phyloP scores from a whole-genome alignment of 1,140 invertebrate genomes.

The Procambarus clarkii region DNA sequence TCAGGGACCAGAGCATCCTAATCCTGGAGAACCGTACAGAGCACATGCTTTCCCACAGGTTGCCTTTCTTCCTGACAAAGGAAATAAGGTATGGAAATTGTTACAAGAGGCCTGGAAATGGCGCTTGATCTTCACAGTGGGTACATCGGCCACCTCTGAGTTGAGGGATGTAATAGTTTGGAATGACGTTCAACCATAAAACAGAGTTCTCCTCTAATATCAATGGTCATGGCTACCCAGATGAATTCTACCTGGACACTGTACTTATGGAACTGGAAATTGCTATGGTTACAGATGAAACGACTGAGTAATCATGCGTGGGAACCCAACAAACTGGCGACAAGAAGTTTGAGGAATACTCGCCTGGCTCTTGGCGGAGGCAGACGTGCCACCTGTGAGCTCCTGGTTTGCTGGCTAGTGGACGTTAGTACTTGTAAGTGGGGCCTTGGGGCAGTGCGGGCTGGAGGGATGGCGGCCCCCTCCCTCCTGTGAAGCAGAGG shows the following conservation, averaged over 20 bases:
- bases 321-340: too few relatives aligned
- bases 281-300: conserved; percentile 74
- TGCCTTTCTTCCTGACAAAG: conserved; percentile 10
- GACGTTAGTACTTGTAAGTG: too few relatives aligned
- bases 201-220: conserved; percentile 76
- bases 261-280: conserved; percentile 76
- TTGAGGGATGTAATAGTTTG: conserved; percentile 78
- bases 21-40: conserved; percentile 86
- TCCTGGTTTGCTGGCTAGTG: too few relatives aligned
- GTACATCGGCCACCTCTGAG: conserved; percentile 75
- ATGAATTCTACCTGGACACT: conserved; percentile 77
- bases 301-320: not conserved
- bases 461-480: too few relatives aligned
- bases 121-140: conserved; percentile 78
- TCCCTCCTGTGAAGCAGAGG: too few relatives aligned
- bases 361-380: too few relatives aligned
- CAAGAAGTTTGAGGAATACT: too few relatives aligned
- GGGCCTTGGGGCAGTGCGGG: too few relatives aligned
- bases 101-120: conserved; percentile 78
- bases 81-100: conserved; percentile 75
- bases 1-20: conserved; percentile 87
- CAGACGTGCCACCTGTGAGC: too few relatives aligned
- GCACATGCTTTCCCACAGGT: conserved; percentile 11
- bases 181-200: conserved; percentile 80
- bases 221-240: conserved; percentile 77